These are phyloP conservation scores for Gasterosteus aculeatus DNA, from an alignment of 2,113 vertebrate genomes.

Conservation along the genomic window DNA sequence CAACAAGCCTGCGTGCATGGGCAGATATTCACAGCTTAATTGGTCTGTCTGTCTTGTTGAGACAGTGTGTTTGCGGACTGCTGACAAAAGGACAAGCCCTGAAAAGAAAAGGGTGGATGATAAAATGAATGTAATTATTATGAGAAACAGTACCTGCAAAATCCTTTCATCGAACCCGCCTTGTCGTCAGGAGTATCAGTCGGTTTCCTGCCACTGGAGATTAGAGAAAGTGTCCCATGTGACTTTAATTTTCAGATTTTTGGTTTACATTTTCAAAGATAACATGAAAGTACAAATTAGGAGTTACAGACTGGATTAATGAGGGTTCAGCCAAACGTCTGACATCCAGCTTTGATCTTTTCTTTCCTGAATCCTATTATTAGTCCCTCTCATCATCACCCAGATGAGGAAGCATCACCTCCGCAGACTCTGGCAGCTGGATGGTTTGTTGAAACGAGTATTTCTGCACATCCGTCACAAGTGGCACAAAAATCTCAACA, in stretches of 20 bases:
- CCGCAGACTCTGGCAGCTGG: not conserved
- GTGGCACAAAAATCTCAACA: not conserved
- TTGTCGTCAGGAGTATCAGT: slow-evolving; percentile 23
- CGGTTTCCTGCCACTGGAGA: slow-evolving; percentile 73
- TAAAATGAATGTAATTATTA: not conserved
- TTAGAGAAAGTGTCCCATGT: slow-evolving; percentile 85
- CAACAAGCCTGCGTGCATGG: slow-evolving; percentile 2
- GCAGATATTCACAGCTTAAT: slow-evolving; percentile 24
- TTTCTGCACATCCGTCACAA: slow-evolving; percentile 9
- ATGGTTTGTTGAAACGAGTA: slow-evolving; percentile 7
- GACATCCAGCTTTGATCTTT: slow-evolving; percentile 29
- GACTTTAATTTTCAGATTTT: slow-evolving; percentile 76
- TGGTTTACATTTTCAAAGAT: not conserved
- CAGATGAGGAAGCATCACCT: slow-evolving; percentile 12
- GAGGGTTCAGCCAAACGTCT: not conserved
- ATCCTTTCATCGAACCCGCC: slow-evolving; percentile 21
- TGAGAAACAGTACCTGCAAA: slow-evolving; percentile 13
- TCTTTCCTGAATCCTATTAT: slow-evolving; percentile 12
- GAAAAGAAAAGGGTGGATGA: not conserved
- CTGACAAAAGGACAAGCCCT: slow-evolving; percentile 6
- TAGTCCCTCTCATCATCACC: not conserved
- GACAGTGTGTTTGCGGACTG: slow-evolving; percentile 53
- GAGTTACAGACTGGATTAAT: not conserved
- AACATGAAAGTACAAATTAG: slow-evolving; percentile 1
- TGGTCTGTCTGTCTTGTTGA: slow-evolving; percentile 52